A percentile compares a stretch with the other conserved stretches of the same genome.
These are phyloP conservation scores for Cecidostiba fungosa DNA, from an alignment of 2,888 invertebrate genomes.

Conservation along the genomic window DNA sequence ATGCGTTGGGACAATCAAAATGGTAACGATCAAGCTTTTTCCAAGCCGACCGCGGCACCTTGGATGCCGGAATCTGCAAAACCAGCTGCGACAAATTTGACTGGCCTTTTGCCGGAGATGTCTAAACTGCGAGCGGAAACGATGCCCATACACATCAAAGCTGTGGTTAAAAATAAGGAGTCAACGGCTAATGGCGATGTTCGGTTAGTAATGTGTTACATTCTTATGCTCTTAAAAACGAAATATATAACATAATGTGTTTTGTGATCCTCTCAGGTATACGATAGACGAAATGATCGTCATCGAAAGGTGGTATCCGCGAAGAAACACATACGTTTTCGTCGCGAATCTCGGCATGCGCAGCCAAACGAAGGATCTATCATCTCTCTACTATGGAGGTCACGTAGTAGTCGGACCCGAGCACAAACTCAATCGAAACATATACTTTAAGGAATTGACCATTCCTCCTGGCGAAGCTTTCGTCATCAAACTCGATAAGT, in stretches of 20 bases:
- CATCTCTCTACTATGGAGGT: slow-evolving; percentile 89
- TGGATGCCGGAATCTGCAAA: slow-evolving; percentile 84
- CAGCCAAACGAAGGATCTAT: slow-evolving; percentile 86
- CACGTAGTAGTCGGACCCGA: slow-evolving; percentile 82
- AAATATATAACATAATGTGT: slow-evolving; percentile 5
- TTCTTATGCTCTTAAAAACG: background rate
- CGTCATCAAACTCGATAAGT: slow-evolving; percentile 84
- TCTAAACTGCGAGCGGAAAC: slow-evolving; percentile 83
- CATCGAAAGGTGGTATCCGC: slow-evolving; percentile 90
- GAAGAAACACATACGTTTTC: slow-evolving; percentile 88
- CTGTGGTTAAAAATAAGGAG: slow-evolving; percentile 85
- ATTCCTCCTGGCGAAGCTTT: slow-evolving; percentile 84
- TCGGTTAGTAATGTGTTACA: slow-evolving; percentile 74
- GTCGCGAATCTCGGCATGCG: slow-evolving; percentile 87
- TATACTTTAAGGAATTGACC: slow-evolving; percentile 82
- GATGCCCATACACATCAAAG: slow-evolving; percentile 88
- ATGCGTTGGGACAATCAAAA: slow-evolving; percentile 84
- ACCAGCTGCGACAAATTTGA: slow-evolving; percentile 80
- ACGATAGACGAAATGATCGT: slow-evolving; percentile 85
- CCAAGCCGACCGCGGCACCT: slow-evolving; percentile 73
- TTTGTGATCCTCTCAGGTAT: slow-evolving; percentile 78
- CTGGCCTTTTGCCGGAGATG: slow-evolving; percentile 83
- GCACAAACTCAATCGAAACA: slow-evolving; percentile 78
- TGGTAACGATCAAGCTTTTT: slow-evolving; percentile 61
- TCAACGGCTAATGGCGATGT: slow-evolving; percentile 86